Percentiles rank a stretch among this genome's conserved stretches.
phyloP scores from a whole-genome alignment of 2,113 vertebrate species.

The Corythornis madagascariensis region DNA sequence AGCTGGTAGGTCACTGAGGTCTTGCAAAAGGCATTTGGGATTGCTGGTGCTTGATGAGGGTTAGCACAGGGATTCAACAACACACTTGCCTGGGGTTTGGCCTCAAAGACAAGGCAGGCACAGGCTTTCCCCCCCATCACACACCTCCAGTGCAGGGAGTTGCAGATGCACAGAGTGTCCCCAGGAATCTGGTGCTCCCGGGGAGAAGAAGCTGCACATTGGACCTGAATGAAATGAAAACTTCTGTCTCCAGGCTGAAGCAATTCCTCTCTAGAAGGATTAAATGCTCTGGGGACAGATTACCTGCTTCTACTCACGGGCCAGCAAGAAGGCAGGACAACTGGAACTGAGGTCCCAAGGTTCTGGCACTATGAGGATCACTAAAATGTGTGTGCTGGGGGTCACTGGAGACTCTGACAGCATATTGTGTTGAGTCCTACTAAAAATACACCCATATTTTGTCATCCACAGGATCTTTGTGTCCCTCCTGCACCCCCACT shows the following conservation, averaged over 20 bases:
- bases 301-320: not conserved
- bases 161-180: not conserved
- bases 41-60: accelerated
- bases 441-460: not conserved
- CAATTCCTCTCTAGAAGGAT: not conserved
- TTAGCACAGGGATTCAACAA: not conserved
- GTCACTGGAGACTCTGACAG: not conserved
- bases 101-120: not conserved
- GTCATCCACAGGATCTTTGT: not conserved
- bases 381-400: not conserved
- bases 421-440: not conserved
- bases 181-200: not conserved
- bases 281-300: not conserved
- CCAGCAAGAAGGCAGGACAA: not conserved
- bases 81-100: not conserved
- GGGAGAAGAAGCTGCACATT: not conserved
- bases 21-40: not conserved
- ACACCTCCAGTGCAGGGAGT: accelerated
- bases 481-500: not conserved
- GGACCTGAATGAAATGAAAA: not conserved
- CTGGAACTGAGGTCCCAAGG: not conserved
- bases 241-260: not conserved
- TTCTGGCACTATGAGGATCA: not conserved
- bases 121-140: accelerated
- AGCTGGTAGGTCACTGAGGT: not conserved